Evolutionary conservation across 2,797 vertebrate genomes (phyloP), one percentile per base, ranked within the genome.

Genomic region (Spondyliosoma cantharus): DNA sequence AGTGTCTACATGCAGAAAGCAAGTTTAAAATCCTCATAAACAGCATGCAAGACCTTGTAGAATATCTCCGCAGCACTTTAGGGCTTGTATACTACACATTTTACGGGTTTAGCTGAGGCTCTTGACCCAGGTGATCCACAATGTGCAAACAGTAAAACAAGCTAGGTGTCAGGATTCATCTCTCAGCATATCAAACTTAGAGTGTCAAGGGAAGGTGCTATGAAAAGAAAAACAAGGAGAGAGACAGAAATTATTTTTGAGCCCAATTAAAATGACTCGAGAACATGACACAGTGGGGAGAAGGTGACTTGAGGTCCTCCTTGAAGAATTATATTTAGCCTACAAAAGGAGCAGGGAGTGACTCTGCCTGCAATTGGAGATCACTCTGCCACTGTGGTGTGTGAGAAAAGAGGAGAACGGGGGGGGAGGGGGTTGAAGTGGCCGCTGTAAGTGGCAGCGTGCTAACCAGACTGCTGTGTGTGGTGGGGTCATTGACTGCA

Each of bases 1-100:
- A 71, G 32, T 22, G 54, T 65, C 58, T 17, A 46, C 45, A 60
- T 58, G 49, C 62, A 78, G 22, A 16, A 2, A 25, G 29, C 15
- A 11, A 6, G 3, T 76, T 73, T 64, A 68, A 50, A 76, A 76
- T 53, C 37, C 65, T 63, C 71, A 68, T 78, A 68, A 77, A 85
- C 58, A 57, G 1, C 29, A 17, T 60, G 59, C 0, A 48, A 42
- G 20, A 69, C 27, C 46, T 15, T 19, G 65, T 29, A 6, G 19
- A 52, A 8, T 15, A 0, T 48, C 45, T 56, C 65, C 43, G 29
- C 1, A 1, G 27, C 27, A 24, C 20, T 48, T n/a, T 7, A 20
- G 22, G 6, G 29, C 61, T 66, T 9, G 13, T 46, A 81, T 42
- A 46, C n/a, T 45, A 62, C 13, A 77, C 11, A 66, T 59, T 78